Percentiles rank a stretch among this genome's conserved stretches.
phyloP scores from a whole-genome alignment of 2,797 vertebrate species.

The Enteromius trimaculatus region DNA sequence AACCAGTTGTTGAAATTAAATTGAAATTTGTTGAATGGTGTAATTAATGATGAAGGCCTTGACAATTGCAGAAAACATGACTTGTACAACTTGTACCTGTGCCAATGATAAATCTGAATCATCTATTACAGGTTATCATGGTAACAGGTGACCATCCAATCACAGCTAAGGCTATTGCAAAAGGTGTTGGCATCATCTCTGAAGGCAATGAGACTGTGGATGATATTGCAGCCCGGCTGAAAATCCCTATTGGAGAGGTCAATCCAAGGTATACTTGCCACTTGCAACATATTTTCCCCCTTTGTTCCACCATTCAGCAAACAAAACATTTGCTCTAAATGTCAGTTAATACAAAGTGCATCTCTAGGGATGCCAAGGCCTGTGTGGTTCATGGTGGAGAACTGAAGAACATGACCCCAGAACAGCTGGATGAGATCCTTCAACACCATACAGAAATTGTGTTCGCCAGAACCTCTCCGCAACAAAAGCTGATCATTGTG shows the following conservation, averaged over 20 bases:
- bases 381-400: constrained; percentile 93
- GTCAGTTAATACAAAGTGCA: not conserved
- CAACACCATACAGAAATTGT: constrained; percentile 92
- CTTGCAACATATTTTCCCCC: no score
- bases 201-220: constrained; percentile 82
- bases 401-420: constrained; percentile 86
- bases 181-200: not conserved
- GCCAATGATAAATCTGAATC: no score
- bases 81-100: no score
- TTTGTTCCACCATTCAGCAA: not conserved
- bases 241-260: constrained; percentile 90
- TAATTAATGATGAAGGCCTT: not conserved
- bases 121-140: not conserved
- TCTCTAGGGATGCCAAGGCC: constrained; percentile 90
- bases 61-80: no score
- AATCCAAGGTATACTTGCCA: constrained; percentile 86
- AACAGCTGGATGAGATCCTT: constrained; percentile 88
- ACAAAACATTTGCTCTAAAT: not conserved
- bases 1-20: no score
- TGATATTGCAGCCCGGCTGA: constrained; percentile 93
- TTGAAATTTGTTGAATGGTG: no score
- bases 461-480: constrained; percentile 94
- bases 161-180: constrained; percentile 15
- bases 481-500: constrained; percentile 96
- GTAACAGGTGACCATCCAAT: constrained; percentile 10